Evolutionary conservation across 2,113 vertebrate species (phyloP).

Genomic region (Struthio camelus): DNA sequence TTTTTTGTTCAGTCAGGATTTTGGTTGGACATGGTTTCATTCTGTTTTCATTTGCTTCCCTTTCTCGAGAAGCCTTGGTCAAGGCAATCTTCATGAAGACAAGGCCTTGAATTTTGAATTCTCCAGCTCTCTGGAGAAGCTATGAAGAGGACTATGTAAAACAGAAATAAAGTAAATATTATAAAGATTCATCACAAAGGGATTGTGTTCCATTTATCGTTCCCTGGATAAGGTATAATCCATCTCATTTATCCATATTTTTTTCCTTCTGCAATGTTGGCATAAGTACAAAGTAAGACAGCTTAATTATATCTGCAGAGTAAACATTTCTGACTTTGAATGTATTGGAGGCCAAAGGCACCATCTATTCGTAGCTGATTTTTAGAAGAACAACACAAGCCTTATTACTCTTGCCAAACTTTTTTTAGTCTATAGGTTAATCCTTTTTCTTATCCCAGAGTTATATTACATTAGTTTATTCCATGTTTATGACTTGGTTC

Average conservation of each 20-base stretch:
- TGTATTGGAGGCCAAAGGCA: background rate
- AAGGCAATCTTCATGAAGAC: background rate
- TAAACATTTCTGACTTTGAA: background rate
- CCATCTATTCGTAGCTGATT: background rate
- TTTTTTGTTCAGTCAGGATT: background rate
- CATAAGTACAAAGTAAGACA: slow-evolving; percentile 36
- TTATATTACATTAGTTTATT: background rate
- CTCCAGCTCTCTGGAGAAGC: background rate
- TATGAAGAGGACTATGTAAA: background rate
- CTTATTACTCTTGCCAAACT: background rate
- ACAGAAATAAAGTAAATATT: background rate
- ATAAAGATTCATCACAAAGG: background rate
- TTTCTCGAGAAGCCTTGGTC: background rate
- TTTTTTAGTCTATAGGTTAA: background rate
- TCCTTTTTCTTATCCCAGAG: background rate
- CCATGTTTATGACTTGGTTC: background rate
- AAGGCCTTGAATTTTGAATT: background rate
- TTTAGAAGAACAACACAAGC: background rate
- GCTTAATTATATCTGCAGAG: slow-evolving; percentile 52
- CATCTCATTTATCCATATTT: background rate
- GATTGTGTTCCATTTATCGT: background rate
- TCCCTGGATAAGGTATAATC: background rate
- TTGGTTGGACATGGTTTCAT: background rate
- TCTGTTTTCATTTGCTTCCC: background rate
- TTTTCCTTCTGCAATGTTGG: background rate